These are phyloP conservation scores for Phrynocephalus vlangalii DNA, from an alignment of 2,797 vertebrate genomes.

Conservation along the genomic window DNA sequence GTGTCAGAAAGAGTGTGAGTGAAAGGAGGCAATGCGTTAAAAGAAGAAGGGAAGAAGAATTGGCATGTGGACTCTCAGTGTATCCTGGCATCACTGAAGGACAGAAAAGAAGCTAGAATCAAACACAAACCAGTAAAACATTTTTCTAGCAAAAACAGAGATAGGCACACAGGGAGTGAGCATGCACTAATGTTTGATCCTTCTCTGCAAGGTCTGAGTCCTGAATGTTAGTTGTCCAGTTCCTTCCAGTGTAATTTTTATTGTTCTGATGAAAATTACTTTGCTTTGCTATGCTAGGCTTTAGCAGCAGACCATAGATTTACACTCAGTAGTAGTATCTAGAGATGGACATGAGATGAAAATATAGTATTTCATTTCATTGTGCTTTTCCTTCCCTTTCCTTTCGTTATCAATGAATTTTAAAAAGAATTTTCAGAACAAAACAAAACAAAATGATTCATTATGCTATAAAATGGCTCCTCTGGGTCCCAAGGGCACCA, in stretches of 20 bases:
- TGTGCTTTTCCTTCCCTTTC: too few relatives aligned
- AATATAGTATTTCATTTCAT: too few relatives aligned
- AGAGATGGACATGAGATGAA: too few relatives aligned
- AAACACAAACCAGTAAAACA: too few relatives aligned
- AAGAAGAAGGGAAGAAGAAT: background rate
- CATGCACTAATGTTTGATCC: background rate
- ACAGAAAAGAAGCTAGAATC: background rate
- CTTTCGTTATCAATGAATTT: too few relatives aligned
- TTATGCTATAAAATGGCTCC: too few relatives aligned
- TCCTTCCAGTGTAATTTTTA: background rate
- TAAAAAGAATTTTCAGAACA: too few relatives aligned
- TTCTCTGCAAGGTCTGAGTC: background rate
- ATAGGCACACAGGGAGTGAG: background rate
- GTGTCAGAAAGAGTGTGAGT: conserved; percentile 26
- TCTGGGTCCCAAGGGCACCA: too few relatives aligned
- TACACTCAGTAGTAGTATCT: background rate
- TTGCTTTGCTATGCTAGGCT: background rate
- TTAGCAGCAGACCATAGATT: background rate
- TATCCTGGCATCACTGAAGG: background rate
- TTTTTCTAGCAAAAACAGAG: background rate
- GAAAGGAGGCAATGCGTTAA: background rate
- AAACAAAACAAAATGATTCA: too few relatives aligned
- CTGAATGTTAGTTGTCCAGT: background rate
- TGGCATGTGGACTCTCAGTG: background rate
- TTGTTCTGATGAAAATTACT: background rate